A percentile compares a stretch with the other conserved stretches of the same genome.
Conservation (phyloP, 2,113 vertebrate genomes). For the Corvus cornix region DNA sequence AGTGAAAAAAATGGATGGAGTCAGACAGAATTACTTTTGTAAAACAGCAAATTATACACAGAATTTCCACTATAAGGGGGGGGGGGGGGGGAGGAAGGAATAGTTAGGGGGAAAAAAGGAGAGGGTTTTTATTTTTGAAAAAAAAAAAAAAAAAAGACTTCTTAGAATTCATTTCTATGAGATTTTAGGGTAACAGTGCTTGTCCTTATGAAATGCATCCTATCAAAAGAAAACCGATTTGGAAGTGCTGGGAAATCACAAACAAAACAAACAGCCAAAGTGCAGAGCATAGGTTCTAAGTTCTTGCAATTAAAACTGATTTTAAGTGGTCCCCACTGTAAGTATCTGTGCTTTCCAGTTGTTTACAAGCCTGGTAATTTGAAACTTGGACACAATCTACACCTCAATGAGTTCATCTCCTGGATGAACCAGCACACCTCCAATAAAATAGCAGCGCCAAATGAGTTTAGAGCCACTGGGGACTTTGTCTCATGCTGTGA, state of each 20-base stretch:
- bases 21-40: not conserved
- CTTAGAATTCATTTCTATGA: not conserved
- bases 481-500: not conserved
- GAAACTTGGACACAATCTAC: not conserved
- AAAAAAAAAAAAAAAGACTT: not conserved
- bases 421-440: not conserved
- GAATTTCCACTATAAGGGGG: not conserved
- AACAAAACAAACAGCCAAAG: not conserved
- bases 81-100: fast-evolving
- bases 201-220: not conserved
- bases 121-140: not conserved
- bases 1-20: not conserved
- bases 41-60: not conserved
- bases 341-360: not conserved
- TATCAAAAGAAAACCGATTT: not conserved
- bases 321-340: not conserved
- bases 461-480: not conserved
- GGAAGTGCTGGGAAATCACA: not conserved
- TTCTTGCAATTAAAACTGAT: not conserved
- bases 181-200: not conserved
- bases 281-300: not conserved
- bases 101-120: not conserved
- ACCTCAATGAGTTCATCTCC: not conserved
- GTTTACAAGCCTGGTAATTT: not conserved
- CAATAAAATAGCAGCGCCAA: not conserved